phyloP scores from a whole-genome alignment of 2,888 invertebrate genomes.

The Chrysotoxum bicinctum region DNA sequence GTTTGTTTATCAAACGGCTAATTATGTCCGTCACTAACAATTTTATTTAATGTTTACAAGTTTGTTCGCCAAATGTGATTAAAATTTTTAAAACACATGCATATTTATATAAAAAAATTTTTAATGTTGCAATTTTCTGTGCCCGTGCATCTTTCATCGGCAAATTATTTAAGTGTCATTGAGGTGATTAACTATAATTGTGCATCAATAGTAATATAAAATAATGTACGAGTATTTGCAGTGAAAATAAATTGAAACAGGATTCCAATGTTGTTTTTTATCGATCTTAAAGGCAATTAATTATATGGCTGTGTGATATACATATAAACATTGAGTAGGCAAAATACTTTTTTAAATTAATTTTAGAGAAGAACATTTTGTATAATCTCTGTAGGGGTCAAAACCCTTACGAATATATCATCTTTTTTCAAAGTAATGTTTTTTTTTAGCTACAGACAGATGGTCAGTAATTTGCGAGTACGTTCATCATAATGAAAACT shows the following conservation, averaged over 20 bases:
- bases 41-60: conserved; percentile 15
- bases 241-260: not conserved
- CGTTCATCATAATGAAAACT: too few relatives aligned
- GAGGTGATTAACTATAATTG: conserved; percentile 3
- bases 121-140: not conserved
- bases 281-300: not conserved
- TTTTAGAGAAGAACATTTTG: too few relatives aligned
- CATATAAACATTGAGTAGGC: not conserved
- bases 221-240: not conserved
- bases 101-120: not conserved
- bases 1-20: not conserved
- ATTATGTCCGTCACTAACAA: conserved; percentile 15
- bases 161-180: conserved; percentile 16
- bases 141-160: conserved; percentile 9
- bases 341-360: too few relatives aligned
- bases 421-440: too few relatives aligned
- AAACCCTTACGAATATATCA: too few relatives aligned
- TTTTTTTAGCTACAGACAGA: too few relatives aligned
- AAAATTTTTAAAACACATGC: not conserved
- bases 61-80: conserved; percentile 4
- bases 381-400: too few relatives aligned
- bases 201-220: not conserved
- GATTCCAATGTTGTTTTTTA: not conserved
- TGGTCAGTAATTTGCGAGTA: too few relatives aligned
- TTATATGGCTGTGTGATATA: not conserved